Base-by-base conservation (phyloP, 2,797 vertebrate genomes). In the Allobates femoralis region DNA sequence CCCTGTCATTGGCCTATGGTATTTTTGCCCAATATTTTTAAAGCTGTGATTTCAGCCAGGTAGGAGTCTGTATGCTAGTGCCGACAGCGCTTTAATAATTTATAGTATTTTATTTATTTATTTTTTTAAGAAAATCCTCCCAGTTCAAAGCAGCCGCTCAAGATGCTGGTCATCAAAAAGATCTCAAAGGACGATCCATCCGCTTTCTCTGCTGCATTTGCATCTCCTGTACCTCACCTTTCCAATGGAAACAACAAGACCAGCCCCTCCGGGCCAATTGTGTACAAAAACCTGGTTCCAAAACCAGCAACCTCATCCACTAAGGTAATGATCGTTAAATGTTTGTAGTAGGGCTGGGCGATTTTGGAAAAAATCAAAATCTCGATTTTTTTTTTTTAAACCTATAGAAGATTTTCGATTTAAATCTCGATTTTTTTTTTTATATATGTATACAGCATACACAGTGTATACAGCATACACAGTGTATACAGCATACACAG, bases 81-180 rank as follows among this genome's bases (percentile, higher is more conserved):
- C n/a, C 28, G 2, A 8, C 26, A 10, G 0, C n/a, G 11, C 26
- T 62, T 3, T 62, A 3, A n/a, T 15, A 19, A 58, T 23, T 58
- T 58, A n/a, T 26, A 0, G 26, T 11, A 28, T 26, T 23, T 18
- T 58, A 7, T 34, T 14, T 82, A 62, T 18, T 12, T 32, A 76
- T 79, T 6, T 28, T 14, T 64, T 53, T 2, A 93, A 99, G 98
- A 99, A 96, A 99, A 99, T 85, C 98, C 98, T 90, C 98, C 98
- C 84, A 98, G 96, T 96, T 97, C 98, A 94, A 99, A 99, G 95
- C 98, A 97, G 95, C 94, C 97, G 92, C 97, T 97, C 88, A 99
- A 99, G 95, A 99, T 99, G 98, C 96, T 99, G 95, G 97, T 99
- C 92, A 99, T 99, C 96, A 99, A 99, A 95, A 99, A 99, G 94